A percentile compares a stretch with the other conserved stretches of the same genome.
Evolutionary conservation across 1,140 invertebrate genomes (phyloP).

Genomic region (Polypedilum vanderplanki): DNA sequence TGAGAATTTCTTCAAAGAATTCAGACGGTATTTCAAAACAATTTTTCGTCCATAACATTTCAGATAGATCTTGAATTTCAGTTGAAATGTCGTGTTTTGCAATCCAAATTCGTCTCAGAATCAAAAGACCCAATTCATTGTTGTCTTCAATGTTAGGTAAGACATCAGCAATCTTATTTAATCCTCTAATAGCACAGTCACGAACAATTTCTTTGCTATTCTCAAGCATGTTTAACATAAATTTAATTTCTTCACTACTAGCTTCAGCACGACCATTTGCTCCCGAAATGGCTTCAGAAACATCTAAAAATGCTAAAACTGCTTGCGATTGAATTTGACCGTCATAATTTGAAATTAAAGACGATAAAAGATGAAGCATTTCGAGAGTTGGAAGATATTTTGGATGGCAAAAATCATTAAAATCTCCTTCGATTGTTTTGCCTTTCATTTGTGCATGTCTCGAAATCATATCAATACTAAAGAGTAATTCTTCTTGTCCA

Average conservation of each 20-base stretch:
- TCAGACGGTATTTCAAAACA: slow-evolving; percentile 51
- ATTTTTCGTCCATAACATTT: slow-evolving; percentile 59
- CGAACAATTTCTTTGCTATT: slow-evolving; percentile 59
- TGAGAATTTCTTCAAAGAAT: slow-evolving; percentile 57
- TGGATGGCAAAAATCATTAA: slow-evolving; percentile 58
- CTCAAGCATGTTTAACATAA: slow-evolving; percentile 70
- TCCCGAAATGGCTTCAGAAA: slow-evolving; percentile 63
- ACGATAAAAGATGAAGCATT: slow-evolving; percentile 72
- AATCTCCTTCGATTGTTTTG: slow-evolving; percentile 39
- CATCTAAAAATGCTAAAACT: slow-evolving; percentile 65
- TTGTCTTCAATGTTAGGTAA: slow-evolving; percentile 58
- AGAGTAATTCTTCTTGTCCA: slow-evolving; percentile 51
- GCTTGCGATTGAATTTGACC: slow-evolving; percentile 69
- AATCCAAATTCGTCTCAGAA: slow-evolving; percentile 69
- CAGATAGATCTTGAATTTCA: slow-evolving; percentile 60
- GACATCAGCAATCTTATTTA: slow-evolving; percentile 56
- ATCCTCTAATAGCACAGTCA: slow-evolving; percentile 68
- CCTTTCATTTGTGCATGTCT: slow-evolving; percentile 61
- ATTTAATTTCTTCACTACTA: slow-evolving; percentile 61
- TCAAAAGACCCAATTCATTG: slow-evolving; percentile 50
- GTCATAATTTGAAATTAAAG: slow-evolving; percentile 63
- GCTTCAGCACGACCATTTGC: slow-evolving; percentile 54
- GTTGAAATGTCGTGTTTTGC: slow-evolving; percentile 64
- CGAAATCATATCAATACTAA: slow-evolving; percentile 61
- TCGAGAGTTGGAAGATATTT: slow-evolving; percentile 68